Base-by-base conservation (phyloP, 2,888 invertebrate genomes). In the Agrotis puta region DNA sequence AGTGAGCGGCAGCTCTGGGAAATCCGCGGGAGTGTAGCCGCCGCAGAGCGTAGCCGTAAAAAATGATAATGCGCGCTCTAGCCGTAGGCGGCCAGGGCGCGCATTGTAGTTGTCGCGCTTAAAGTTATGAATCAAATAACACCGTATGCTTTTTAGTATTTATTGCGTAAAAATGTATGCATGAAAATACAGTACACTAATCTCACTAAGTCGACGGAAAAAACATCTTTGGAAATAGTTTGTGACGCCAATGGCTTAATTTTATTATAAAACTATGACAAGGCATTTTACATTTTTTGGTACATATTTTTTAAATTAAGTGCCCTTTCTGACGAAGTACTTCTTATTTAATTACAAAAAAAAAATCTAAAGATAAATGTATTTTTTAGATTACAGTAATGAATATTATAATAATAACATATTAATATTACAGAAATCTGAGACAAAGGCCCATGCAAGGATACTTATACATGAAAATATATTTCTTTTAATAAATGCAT, bases 131-230 rank as follows among this genome's bases (percentile, higher is more conserved):
- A 33, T 18, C 13, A 27, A 14, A 53, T n/a, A 76, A 67, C 47
- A 45, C 39, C 6, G 3, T 0, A 16, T 45, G 48, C 11, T 64
- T 68, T 68, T 64, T 16, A 51, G 62, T 69, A 57, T 90, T 87
- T 88, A 89, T 89, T 89, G 85, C 79, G 77, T 88, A 83, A 83
- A 87, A 88, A 86, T 66, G 73, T 86, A 85, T 88, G 85, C 86
- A 85, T 84, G 82, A 88, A 87, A 88, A 86, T 85, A 87, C 85
- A 87, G 77, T 74, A 78, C 67, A 78, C 85, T 84, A 84, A 86
- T 87, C 83, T 87, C 86, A 87, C 81, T 81, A 66, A 45, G 57
- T 81, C 64, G 54, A 70, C 70, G 58, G 67, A 67, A 62, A 39
- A 65, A 82, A 54, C 57, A 75, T 83, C 68, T 84, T 85, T 82